Conservation (phyloP, 2,888 invertebrate genomes). For the Leptothorax acervorum region DNA sequence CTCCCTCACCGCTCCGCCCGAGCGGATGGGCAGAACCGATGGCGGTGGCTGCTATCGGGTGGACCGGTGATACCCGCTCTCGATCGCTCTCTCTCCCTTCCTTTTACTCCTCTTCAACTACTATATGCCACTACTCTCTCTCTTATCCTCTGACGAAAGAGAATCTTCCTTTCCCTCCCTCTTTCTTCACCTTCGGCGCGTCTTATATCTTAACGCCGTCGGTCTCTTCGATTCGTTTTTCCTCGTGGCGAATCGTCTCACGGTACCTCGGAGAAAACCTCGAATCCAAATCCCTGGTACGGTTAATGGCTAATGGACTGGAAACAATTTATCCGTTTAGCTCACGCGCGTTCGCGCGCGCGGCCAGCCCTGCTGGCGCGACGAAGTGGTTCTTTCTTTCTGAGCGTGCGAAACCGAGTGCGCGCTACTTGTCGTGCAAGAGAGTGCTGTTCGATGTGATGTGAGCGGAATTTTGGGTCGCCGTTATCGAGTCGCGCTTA, state of each 20-base stretch:
- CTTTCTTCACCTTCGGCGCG: constrained; percentile 45
- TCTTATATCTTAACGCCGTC: constrained; percentile 67
- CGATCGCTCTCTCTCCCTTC: constrained; percentile 53
- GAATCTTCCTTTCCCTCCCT: constrained; percentile 44
- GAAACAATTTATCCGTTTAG: constrained; percentile 82
- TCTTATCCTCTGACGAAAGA: constrained; percentile 50
- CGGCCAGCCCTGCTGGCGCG: constrained; percentile 15
- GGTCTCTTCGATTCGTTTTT: constrained; percentile 69
- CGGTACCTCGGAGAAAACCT: constrained; percentile 74
- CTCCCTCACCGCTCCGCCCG: constrained; percentile 39
- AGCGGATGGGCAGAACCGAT: constrained; percentile 58
- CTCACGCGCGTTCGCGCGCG: constrained; percentile 40
- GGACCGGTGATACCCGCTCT: constrained; percentile 60
- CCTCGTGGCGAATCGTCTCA: constrained; percentile 69
- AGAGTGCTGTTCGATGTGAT: constrained; percentile 47
- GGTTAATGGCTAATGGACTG: constrained; percentile 83
- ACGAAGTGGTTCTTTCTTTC: constrained; percentile 24
- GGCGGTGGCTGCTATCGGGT: constrained; percentile 61
- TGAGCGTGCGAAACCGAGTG: constrained; percentile 19
- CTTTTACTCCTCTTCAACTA: constrained; percentile 23
- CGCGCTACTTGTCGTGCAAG: constrained; percentile 52
- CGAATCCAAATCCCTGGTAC: constrained; percentile 79
- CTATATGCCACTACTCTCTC: constrained; percentile 7
- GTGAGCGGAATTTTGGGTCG: constrained; percentile 28
- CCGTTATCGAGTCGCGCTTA: constrained; percentile 45